phyloP scores from a whole-genome alignment of 2,888 invertebrate genomes.

The Deilephila porcellus region DNA sequence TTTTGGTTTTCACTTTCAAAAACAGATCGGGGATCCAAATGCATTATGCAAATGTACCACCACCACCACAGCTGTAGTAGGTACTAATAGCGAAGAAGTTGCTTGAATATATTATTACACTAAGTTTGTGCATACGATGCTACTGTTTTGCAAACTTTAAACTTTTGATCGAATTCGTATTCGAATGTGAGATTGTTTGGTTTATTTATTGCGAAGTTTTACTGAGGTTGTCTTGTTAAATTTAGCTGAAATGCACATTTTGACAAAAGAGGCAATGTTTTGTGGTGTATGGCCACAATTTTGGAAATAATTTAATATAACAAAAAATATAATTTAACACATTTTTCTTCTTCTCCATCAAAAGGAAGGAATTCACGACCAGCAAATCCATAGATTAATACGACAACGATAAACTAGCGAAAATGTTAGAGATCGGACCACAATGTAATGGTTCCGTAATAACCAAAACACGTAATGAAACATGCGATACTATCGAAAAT shows the following conservation, averaged over 20 bases:
- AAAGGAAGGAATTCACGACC: too few species aligned
- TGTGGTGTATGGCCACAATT: too few species aligned
- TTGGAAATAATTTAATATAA: too few species aligned
- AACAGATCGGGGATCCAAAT: neutral
- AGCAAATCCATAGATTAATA: too few species aligned
- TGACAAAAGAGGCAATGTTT: neutral
- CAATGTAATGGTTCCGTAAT: too few species aligned
- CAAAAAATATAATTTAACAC: too few species aligned
- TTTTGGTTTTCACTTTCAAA: neutral
- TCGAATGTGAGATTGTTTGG: neutral
- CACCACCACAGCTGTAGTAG: constrained; percentile 3
- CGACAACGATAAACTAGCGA: too few species aligned
- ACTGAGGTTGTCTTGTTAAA: neutral
- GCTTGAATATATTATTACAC: constrained; percentile 29
- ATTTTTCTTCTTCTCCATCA: too few species aligned
- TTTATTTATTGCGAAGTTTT: neutral
- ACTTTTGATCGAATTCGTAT: neutral
- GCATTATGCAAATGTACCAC: constrained; percentile 8
- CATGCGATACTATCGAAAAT: neutral
- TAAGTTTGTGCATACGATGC: constrained; percentile 15
- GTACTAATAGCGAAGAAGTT: constrained; percentile 29
- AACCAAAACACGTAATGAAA: neutral
- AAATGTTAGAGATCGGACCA: too few species aligned
- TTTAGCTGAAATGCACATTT: neutral
- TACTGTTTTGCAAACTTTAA: neutral